phyloP scores from a whole-genome alignment of 2,888 invertebrate genomes.

The Fragum whitleyi region DNA sequence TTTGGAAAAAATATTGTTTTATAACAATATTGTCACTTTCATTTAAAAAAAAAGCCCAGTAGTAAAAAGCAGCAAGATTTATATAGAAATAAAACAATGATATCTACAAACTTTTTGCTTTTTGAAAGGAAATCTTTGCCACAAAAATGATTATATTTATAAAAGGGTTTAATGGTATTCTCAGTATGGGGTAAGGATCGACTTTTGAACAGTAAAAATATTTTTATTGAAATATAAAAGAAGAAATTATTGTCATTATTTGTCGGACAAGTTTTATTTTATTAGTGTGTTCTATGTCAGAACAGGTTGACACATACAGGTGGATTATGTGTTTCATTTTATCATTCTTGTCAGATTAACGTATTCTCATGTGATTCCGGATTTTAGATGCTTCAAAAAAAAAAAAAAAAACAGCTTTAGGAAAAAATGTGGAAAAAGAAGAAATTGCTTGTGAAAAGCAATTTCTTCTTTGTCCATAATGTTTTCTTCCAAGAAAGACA shows the following conservation, averaged over 20 bases:
- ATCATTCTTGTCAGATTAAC: too few species aligned
- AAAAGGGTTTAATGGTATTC: not conserved
- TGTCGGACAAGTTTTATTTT: not conserved
- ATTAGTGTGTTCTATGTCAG: not conserved
- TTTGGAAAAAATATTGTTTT: too few species aligned
- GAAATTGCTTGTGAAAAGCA: not conserved
- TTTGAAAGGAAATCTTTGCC: too few species aligned
- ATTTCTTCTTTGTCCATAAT: not conserved
- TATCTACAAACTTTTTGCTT: too few species aligned
- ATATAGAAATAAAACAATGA: too few species aligned
- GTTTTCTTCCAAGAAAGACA: not conserved
- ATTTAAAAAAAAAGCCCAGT: too few species aligned
- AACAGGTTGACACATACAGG: not conserved
- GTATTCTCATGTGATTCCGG: not conserved
- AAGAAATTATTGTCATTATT: constrained; percentile 2
- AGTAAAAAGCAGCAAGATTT: too few species aligned
- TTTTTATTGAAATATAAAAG: constrained; percentile 15
- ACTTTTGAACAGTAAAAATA: constrained; percentile 8
- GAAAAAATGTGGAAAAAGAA: not conserved
- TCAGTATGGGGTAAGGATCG: not conserved
- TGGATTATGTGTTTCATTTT: not conserved
- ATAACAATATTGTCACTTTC: too few species aligned
- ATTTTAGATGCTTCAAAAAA: not conserved
- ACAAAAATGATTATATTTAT: too few species aligned
- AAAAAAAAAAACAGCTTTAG: not conserved